Evolutionary conservation across 1,140 invertebrate species (phyloP).

Genomic region (Leptonema lineaticorne): DNA sequence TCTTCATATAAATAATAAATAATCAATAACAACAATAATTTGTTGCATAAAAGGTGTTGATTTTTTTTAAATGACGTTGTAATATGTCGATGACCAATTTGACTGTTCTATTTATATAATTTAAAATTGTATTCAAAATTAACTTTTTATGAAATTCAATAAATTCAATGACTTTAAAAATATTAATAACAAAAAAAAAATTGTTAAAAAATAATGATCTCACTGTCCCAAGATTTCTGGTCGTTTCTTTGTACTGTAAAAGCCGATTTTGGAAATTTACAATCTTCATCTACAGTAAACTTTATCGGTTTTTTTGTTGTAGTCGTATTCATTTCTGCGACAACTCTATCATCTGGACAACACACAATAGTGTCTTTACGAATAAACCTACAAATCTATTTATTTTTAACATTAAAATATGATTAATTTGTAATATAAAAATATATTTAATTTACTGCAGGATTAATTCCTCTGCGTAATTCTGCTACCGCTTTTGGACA

Average conservation of each 20-base stretch:
- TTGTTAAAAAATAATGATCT: constrained; percentile 3
- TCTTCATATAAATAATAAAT: no score
- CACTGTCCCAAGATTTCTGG: constrained; percentile 31
- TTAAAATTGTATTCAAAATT: no score
- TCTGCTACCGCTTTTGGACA: background rate
- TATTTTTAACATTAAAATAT: no score
- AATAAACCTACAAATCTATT: background rate
- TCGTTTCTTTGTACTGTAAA: constrained; percentile 21
- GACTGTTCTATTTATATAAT: no score
- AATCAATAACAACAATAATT: background rate
- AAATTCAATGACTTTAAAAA: no score
- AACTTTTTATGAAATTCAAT: no score
- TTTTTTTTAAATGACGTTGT: background rate
- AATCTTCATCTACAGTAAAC: background rate
- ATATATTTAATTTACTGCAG: background rate
- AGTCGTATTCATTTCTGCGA: background rate
- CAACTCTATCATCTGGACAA: background rate
- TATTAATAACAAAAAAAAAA: no score
- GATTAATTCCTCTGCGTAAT: background rate
- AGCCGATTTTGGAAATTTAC: background rate
- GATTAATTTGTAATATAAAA: no score
- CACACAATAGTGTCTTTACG: background rate
- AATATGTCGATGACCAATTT: background rate
- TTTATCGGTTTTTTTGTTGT: background rate
- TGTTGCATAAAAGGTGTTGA: background rate